These are phyloP conservation scores for Protonibea diacanthus DNA, from an alignment of 2,797 vertebrate species.

Conservation along the genomic window DNA sequence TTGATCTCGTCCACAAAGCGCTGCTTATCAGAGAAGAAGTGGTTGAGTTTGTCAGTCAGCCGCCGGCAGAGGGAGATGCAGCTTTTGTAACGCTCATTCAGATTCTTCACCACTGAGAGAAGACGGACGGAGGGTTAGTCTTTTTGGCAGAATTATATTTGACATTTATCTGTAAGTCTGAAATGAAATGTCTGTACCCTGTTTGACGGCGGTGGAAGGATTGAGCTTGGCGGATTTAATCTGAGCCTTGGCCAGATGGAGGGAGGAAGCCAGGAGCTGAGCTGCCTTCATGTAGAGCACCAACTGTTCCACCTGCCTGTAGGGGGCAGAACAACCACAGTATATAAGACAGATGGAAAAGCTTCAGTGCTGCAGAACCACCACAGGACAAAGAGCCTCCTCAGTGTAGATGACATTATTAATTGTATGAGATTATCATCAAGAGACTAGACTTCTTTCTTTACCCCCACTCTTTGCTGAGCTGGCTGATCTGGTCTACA, in stretches of 20 bases:
- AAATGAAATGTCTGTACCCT: slow-evolving; percentile 83
- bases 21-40: slow-evolving; percentile 98
- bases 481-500: slow-evolving; percentile 97
- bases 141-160: not conserved
- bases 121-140: not conserved
- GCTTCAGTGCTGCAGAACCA: slow-evolving; percentile 15
- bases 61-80: slow-evolving; percentile 95
- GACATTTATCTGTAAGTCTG: not conserved
- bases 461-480: slow-evolving; percentile 99
- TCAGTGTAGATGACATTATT: not conserved
- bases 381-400: slow-evolving; percentile 6
- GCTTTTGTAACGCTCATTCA: slow-evolving; percentile 97
- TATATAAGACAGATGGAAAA: not conserved
- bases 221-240: slow-evolving; percentile 96
- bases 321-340: slow-evolving; percentile 63
- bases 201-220: slow-evolving; percentile 95
- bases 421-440: not conserved
- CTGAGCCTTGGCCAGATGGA: slow-evolving; percentile 96
- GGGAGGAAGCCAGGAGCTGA: slow-evolving; percentile 94
- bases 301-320: slow-evolving; percentile 96
- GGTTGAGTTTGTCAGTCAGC: slow-evolving; percentile 93
- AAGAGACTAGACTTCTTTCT: slow-evolving; percentile 6
- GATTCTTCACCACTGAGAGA: slow-evolving; percentile 91
- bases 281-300: slow-evolving; percentile 98
- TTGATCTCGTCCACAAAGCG: slow-evolving; percentile 97